These are phyloP conservation scores for Aromia moschata DNA, from an alignment of 2,888 invertebrate species.

Conservation along the genomic window DNA sequence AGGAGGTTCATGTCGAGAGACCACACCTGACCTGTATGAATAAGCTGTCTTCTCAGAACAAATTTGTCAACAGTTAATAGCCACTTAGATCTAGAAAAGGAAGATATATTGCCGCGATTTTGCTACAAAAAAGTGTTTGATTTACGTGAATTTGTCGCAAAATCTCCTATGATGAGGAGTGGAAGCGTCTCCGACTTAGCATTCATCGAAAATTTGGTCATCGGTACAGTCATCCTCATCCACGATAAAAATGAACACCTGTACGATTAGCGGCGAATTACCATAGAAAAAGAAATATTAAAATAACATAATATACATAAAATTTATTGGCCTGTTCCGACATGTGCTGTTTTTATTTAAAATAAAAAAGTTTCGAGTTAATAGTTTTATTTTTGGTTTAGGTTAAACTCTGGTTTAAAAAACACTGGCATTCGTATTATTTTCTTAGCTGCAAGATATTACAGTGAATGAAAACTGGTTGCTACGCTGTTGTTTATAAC, in stretches of 20 bases:
- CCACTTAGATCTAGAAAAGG: too few relatives aligned
- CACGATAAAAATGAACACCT: conserved; percentile 20
- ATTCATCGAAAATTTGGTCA: not conserved
- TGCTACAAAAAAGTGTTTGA: too few relatives aligned
- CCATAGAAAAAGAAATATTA: conserved; percentile 14
- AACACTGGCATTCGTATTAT: not conserved
- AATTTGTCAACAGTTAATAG: too few relatives aligned
- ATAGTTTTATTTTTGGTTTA: not conserved
- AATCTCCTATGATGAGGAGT: too few relatives aligned
- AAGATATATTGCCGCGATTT: too few relatives aligned
- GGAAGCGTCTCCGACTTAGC: not conserved
- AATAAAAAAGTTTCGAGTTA: not conserved
- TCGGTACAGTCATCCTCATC: not conserved
- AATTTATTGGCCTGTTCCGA: conserved; percentile 7
- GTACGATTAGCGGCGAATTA: conserved; percentile 1
- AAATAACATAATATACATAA: not conserved
- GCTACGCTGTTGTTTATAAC: too few relatives aligned
- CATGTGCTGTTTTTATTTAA: conserved; percentile 5
- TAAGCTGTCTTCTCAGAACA: too few relatives aligned
- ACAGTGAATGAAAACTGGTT: too few relatives aligned
- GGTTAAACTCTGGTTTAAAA: not conserved
- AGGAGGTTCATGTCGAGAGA: too few relatives aligned
- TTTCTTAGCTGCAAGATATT: too few relatives aligned
- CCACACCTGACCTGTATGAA: too few relatives aligned
- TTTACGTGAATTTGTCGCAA: too few relatives aligned